Evolutionary conservation across 2,888 invertebrate species (phyloP).

Genomic region (Drosophila kambysellisi): DNA sequence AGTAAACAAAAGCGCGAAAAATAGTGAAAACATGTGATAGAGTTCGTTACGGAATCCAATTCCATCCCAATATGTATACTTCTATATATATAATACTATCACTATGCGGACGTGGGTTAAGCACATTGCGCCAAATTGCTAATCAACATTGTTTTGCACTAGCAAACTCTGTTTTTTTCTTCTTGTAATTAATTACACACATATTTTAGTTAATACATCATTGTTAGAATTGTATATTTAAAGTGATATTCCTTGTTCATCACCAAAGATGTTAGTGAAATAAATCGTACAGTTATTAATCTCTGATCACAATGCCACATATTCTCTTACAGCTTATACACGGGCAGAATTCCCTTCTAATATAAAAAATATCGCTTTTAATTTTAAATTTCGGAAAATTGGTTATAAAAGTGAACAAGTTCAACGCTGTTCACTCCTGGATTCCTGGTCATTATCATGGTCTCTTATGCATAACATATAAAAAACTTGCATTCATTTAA

Average conservation of each 20-base stretch:
- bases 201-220: constrained; percentile 34
- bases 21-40: constrained; percentile 56
- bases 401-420: neutral
- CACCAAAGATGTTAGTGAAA: constrained; percentile 46
- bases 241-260: constrained; percentile 41
- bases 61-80: constrained; percentile 42
- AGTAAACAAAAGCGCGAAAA: constrained; percentile 82
- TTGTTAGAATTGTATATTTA: constrained; percentile 50
- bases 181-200: constrained; percentile 36
- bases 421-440: neutral
- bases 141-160: constrained; percentile 40
- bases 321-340: constrained; percentile 1
- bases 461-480: neutral
- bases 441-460: neutral
- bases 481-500: neutral
- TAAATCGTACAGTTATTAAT: constrained; percentile 48
- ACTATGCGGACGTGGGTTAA: constrained; percentile 31
- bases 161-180: constrained; percentile 7
- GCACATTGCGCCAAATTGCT: constrained; percentile 32
- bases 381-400: neutral
- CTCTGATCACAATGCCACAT: constrained; percentile 14
- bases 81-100: constrained; percentile 16
- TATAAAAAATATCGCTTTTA: neutral
- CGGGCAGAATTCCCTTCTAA: neutral
- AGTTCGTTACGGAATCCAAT: constrained; percentile 45